These are phyloP conservation scores for Nymphicus hollandicus DNA, from an alignment of 2,113 vertebrate species.

Conservation along the genomic window DNA sequence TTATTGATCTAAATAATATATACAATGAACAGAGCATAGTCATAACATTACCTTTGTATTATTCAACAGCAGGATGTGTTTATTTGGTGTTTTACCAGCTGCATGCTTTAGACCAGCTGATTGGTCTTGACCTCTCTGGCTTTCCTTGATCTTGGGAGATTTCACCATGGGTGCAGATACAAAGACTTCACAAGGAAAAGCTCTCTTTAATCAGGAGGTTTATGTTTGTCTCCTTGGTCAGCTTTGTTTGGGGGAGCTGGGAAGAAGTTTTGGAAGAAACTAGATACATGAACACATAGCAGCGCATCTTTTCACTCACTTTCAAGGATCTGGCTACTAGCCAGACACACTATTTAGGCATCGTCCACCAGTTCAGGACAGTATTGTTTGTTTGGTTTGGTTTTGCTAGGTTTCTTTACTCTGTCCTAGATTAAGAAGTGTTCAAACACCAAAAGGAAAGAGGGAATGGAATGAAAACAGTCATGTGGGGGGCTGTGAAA, in stretches of 20 bases:
- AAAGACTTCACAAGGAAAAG: neutral
- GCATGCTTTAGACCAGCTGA: neutral
- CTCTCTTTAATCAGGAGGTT: neutral
- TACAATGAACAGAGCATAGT: neutral
- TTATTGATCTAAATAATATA: neutral
- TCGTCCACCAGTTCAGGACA: fast-evolving
- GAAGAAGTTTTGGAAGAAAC: neutral
- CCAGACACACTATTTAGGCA: neutral
- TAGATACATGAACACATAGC: neutral
- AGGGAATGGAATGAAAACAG: constrained; percentile 48
- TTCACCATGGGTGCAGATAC: neutral
- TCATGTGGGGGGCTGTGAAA: neutral
- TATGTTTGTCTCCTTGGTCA: neutral
- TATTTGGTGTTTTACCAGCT: neutral
- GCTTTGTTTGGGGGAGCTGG: neutral
- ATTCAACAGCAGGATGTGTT: neutral
- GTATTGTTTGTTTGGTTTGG: neutral
- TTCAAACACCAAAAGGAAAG: neutral
- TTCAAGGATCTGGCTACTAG: neutral
- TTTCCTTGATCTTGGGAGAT: neutral
- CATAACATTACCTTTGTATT: neutral
- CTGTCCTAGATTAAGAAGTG: neutral
- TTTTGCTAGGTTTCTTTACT: neutral
- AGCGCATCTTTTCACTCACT: neutral
- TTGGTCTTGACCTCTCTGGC: neutral